Conservation (phyloP, 2,888 invertebrate genomes). For the Monoplex corrugatus region DNA sequence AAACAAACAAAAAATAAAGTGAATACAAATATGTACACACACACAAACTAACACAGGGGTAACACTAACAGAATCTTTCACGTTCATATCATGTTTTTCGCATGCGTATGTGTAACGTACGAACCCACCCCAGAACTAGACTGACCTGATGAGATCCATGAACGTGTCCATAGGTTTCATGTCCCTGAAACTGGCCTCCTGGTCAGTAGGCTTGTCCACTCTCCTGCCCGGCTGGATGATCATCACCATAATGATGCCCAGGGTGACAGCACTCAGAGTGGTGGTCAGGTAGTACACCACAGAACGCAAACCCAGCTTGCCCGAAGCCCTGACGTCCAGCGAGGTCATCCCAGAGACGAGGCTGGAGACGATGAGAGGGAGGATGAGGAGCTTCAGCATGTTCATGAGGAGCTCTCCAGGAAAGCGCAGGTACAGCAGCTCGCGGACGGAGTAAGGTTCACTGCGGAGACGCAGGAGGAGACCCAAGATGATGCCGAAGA, state of each 20-base stretch:
- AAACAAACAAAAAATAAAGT: too few relatives aligned
- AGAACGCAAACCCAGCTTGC: conserved; percentile 91
- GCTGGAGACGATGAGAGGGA: conserved; percentile 86
- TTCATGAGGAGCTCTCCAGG: conserved; percentile 87
- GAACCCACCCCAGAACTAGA: not conserved
- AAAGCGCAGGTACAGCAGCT: conserved; percentile 85
- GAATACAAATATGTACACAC: not conserved
- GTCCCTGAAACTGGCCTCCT: conserved; percentile 42
- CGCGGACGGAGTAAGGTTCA: conserved; percentile 86
- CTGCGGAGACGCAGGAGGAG: conserved; percentile 83
- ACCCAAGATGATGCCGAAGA: conserved; percentile 85
- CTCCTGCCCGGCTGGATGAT: conserved; percentile 89
- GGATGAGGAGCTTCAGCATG: conserved; percentile 86
- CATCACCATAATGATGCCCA: conserved; percentile 94
- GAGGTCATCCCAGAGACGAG: conserved; percentile 89
- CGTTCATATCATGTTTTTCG: too few relatives aligned
- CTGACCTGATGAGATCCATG: conserved; percentile 63
- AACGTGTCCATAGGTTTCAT: conserved; percentile 62
- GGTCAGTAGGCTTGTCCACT: conserved; percentile 29
- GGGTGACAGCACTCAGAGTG: conserved; percentile 93
- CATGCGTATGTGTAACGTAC: too few relatives aligned
- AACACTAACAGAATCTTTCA: not conserved
- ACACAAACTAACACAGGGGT: too few relatives aligned
- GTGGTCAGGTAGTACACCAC: conserved; percentile 95
- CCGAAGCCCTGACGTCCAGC: conserved; percentile 93